Conservation (phyloP, 1,140 invertebrate genomes). For the Scaptomyza graminum region DNA sequence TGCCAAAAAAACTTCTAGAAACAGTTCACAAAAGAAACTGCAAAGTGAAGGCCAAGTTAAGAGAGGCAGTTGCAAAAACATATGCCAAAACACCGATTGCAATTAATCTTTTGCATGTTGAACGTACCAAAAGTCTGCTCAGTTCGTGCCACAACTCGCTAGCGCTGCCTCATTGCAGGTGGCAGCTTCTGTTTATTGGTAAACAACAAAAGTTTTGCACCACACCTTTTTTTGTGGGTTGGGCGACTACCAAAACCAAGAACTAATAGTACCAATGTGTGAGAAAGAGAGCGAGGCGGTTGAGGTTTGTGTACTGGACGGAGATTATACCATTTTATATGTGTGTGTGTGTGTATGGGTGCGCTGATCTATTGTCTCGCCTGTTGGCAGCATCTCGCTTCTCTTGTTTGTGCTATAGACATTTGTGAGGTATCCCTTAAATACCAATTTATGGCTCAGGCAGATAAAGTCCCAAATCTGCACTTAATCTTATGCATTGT, state of each 20-base stretch:
- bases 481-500: conserved; percentile 84
- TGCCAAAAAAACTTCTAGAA: conserved; percentile 43
- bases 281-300: neutral
- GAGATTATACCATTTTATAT: conserved; percentile 34
- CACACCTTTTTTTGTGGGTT: conserved; percentile 33
- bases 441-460: conserved; percentile 84
- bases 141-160: neutral
- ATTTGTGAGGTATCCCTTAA: conserved; percentile 83
- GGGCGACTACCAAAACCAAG: conserved; percentile 5
- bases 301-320: neutral
- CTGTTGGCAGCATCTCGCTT: conserved; percentile 1
- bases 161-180: conserved; percentile 41
- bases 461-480: conserved; percentile 84
- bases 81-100: conserved; percentile 81
- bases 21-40: conserved; percentile 38
- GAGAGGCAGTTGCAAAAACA: conserved; percentile 50
- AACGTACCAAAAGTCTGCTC: conserved; percentile 7
- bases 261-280: conserved; percentile 28
- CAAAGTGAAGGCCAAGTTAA: conserved; percentile 12
- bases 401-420: conserved; percentile 61
- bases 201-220: conserved; percentile 70
- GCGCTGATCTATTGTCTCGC: conserved; percentile 70
- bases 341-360: conserved; percentile 48
- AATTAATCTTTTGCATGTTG: conserved; percentile 80
- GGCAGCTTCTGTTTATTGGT: conserved; percentile 62